Evolutionary conservation across 2,888 invertebrate genomes (phyloP).

Genomic region (Lissocephala sabroskyi): DNA sequence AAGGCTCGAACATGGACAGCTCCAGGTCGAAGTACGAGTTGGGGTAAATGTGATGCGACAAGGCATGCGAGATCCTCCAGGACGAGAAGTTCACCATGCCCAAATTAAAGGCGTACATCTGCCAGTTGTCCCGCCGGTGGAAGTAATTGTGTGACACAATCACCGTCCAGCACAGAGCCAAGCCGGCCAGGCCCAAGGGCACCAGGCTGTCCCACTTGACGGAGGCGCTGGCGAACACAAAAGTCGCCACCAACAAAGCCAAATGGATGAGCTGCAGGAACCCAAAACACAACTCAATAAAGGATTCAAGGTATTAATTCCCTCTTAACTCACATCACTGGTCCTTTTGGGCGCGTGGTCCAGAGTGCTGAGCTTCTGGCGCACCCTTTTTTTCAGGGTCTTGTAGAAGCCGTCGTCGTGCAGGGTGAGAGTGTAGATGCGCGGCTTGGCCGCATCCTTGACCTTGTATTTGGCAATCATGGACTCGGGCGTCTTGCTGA

Average conservation of each 20-base stretch:
- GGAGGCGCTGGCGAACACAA: conserved; percentile 68
- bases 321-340: conserved; percentile 66
- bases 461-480: conserved; percentile 79
- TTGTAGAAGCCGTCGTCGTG: conserved; percentile 82
- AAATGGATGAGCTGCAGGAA: conserved; percentile 69
- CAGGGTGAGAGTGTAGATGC: conserved; percentile 83
- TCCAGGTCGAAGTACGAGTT: conserved; percentile 85
- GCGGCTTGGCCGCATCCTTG: conserved; percentile 76
- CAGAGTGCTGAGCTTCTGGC: conserved; percentile 75
- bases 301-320: neutral
- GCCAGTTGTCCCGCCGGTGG: conserved; percentile 83
- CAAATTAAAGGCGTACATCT: conserved; percentile 85
- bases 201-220: conserved; percentile 65
- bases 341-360: conserved; percentile 67
- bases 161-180: conserved; percentile 76
- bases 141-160: conserved; percentile 84
- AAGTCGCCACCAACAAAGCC: conserved; percentile 67
- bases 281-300: neutral
- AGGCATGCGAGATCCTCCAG: conserved; percentile 82
- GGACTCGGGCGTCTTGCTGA: conserved; percentile 75
- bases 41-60: conserved; percentile 86
- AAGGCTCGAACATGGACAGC: conserved; percentile 79
- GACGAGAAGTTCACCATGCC: conserved; percentile 77
- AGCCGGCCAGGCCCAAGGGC: conserved; percentile 73
- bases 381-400: conserved; percentile 77